Percentiles rank a stretch among this genome's conserved stretches.
Evolutionary conservation across 2,888 invertebrate species (phyloP).

Genomic region (Muschampia plurimacula): DNA sequence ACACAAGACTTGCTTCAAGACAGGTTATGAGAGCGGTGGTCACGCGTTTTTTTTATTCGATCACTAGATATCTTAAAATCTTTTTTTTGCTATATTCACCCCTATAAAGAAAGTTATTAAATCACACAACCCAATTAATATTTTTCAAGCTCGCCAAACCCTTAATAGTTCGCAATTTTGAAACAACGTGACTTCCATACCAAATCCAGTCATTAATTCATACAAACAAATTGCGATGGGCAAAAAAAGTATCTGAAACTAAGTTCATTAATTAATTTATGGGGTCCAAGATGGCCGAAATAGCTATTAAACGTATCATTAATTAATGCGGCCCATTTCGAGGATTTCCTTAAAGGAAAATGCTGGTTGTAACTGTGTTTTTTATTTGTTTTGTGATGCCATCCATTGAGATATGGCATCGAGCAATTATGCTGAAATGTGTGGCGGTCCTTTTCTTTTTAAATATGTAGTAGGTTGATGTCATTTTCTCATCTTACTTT

Average conservation of each 20-base stretch:
- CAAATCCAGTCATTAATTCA: conserved; percentile 24
- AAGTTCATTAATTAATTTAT: conserved; percentile 50
- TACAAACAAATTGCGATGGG: conserved; percentile 31
- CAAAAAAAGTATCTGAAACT: conserved; percentile 33
- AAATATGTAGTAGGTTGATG: too few relatives aligned
- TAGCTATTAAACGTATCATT: conserved; percentile 48
- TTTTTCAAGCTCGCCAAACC: conserved; percentile 13
- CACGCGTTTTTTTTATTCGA: too few relatives aligned
- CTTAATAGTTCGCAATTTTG: conserved; percentile 20
- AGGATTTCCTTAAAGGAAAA: conserved; percentile 38
- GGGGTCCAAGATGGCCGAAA: conserved; percentile 47
- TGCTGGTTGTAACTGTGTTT: conserved; percentile 16
- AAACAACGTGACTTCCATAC: conserved; percentile 22
- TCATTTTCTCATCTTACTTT: too few relatives aligned
- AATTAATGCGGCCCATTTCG: conserved; percentile 50
- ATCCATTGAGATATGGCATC: not conserved
- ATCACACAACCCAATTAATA: conserved; percentile 23
- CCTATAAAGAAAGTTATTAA: not conserved
- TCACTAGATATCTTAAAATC: not conserved
- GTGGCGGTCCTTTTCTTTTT: too few relatives aligned
- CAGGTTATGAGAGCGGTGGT: too few relatives aligned
- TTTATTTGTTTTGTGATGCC: conserved; percentile 18
- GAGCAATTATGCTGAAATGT: too few relatives aligned
- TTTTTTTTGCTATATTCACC: not conserved
- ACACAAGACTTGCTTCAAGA: too few relatives aligned